Base-by-base conservation (phyloP, 1,140 invertebrate species). In the Acromyrmex heyeri region DNA sequence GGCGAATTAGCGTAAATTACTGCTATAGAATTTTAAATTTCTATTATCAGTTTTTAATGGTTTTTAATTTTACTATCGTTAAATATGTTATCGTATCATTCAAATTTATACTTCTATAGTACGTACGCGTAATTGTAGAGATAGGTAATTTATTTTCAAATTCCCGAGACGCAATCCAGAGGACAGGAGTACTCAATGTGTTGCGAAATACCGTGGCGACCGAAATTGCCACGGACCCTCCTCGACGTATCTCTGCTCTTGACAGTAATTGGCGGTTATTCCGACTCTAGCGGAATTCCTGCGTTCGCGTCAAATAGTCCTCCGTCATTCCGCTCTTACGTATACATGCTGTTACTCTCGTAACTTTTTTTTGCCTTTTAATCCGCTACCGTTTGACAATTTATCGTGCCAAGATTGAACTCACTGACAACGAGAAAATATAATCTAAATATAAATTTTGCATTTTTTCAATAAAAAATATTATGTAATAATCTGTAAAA, bases 231-330 rank as follows among this genome's bases (percentile, higher is more conserved):
- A 70, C 59, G 79, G 81, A 87, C 83, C 59, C 72, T 85, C 65
- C 34, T 70, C 78, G 57, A 81, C 88, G 85, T 89, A 70, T 86
- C 77, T 88, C 93, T 94, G 93, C 70, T 77, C 85, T 78, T 94
- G 93, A 94, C 94, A 92, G 93, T 94, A 94, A 94, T 94, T 94
- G 93, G 91, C 87, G 92, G 91, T 92, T 93, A 92, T 91, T 93
- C 88, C 89, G 86, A 86, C 89, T 85, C 90, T 72, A 88, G 65
- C 75, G 87, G 83, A 91, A 92, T 93, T 92, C 90, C 88, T 90
- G 61, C 62, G 77, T 87, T 78, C 61, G 76, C 61, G 78, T 88
- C 88, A 88, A 86, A 91, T 90, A 77, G 59, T 91, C 62, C 50
- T 70, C 75, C 79, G 59, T 34, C 88, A 24, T 87, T 90, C 79